Conservation (phyloP, 2,113 vertebrate genomes). For the Glaucidium brasilianum region DNA sequence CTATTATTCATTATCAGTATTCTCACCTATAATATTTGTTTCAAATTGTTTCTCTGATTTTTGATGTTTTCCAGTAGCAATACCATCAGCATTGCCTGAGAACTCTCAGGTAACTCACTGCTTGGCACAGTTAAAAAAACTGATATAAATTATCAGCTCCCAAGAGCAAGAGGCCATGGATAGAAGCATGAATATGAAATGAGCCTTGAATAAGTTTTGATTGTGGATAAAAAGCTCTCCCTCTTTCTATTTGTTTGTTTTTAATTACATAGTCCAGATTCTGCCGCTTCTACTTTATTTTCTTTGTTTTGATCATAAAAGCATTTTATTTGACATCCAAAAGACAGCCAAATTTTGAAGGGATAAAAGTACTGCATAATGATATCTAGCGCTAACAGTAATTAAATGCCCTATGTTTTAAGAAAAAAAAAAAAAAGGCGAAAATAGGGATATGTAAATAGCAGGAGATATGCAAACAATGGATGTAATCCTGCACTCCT, state of each 20-base stretch:
- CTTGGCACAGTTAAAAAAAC: neutral
- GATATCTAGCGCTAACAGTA: neutral
- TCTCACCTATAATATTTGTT: neutral
- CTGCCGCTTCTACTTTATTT: neutral
- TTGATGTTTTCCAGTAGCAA: neutral
- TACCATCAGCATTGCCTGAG: neutral
- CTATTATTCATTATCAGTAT: neutral
- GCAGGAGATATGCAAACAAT: constrained; percentile 7
- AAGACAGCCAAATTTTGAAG: neutral
- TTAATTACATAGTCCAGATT: neutral
- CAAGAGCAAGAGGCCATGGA: neutral
- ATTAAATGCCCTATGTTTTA: neutral
- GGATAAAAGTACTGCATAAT: neutral
- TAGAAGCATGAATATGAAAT: neutral
- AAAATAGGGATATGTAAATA: neutral
- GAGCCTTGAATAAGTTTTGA: neutral
- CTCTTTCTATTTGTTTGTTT: neutral
- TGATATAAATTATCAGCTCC: neutral
- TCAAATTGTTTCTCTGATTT: neutral
- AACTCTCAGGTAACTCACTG: constrained; percentile 8
- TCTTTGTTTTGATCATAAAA: constrained; percentile 1
- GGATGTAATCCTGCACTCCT: constrained; percentile 22
- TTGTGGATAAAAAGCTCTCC: neutral
- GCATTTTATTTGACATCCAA: neutral
- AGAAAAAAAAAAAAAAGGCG: neutral